A percentile compares a stretch with the other conserved stretches of the same genome.
phyloP scores from a whole-genome alignment of 2,113 vertebrate species.

The Aldabrachelys gigantea region DNA sequence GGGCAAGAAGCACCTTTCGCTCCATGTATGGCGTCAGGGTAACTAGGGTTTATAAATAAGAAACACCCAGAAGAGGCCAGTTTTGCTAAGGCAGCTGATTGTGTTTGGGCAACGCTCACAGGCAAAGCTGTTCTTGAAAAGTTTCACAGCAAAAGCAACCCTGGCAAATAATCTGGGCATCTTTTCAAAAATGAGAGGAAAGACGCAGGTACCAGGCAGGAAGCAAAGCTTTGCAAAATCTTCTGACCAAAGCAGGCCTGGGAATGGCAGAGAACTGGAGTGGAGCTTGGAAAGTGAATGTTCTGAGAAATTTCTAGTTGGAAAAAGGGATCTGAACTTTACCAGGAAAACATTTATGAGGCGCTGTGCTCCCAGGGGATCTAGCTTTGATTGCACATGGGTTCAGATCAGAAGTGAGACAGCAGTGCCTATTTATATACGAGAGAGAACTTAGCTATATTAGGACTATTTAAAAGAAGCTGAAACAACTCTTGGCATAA shows the following conservation, averaged over 20 bases:
- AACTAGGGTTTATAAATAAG: not conserved
- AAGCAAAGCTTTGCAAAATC: not conserved
- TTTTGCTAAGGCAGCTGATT: not conserved
- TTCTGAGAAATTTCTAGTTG: not conserved
- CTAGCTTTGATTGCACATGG: not conserved
- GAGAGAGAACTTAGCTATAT: not conserved
- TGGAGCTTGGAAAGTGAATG: not conserved
- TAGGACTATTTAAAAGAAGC: not conserved
- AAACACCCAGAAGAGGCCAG: not conserved
- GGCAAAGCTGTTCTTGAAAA: not conserved
- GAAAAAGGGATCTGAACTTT: conserved; percentile 4
- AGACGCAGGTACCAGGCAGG: not conserved
- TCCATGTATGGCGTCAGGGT: not conserved
- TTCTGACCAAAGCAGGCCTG: not conserved
- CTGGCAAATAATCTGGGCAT: not conserved
- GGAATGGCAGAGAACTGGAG: not conserved
- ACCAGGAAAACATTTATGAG: not conserved
- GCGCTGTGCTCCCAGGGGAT: not conserved
- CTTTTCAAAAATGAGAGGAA: not conserved
- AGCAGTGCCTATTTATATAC: not conserved
- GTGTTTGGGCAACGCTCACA: fast-evolving
- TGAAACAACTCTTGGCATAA: not conserved
- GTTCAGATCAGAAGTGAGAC: not conserved
- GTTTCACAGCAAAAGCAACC: not conserved
- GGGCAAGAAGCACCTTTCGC: not conserved